A percentile compares a stretch with the other conserved stretches of the same genome.
Evolutionary conservation across 2,797 vertebrate species (phyloP).

Genomic region (Amblyraja radiata): DNA sequence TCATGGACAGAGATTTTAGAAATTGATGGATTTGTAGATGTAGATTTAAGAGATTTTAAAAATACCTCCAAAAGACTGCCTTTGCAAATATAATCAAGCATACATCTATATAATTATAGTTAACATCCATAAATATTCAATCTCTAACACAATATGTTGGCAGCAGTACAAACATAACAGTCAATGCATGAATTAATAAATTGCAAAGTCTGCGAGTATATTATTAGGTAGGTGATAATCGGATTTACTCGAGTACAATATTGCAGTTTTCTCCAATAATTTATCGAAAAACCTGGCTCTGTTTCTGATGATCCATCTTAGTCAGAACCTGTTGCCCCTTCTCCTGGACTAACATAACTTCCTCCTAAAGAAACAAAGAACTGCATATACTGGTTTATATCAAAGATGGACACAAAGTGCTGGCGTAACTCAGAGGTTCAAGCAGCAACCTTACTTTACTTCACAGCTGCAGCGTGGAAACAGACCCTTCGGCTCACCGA

Average conservation of each 20-base stretch:
- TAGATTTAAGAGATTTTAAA: not conserved
- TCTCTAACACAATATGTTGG: constrained; percentile 19
- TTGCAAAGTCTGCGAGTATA: not conserved
- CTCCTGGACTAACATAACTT: too few relatives aligned
- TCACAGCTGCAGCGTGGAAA: too few relatives aligned
- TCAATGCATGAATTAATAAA: not conserved
- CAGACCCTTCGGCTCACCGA: too few relatives aligned
- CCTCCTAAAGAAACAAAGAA: too few relatives aligned
- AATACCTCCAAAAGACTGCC: not conserved
- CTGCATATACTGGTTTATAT: too few relatives aligned
- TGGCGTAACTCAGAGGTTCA: too few relatives aligned
- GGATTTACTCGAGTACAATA: not conserved
- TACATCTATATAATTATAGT: constrained; percentile 24
- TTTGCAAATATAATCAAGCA: constrained; percentile 31
- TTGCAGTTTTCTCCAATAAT: not conserved
- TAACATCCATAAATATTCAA: constrained; percentile 26
- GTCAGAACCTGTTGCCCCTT: not conserved
- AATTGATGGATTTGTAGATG: too few relatives aligned
- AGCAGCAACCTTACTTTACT: too few relatives aligned
- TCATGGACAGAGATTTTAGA: too few relatives aligned
- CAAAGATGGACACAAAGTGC: too few relatives aligned
- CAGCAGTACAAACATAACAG: not conserved
- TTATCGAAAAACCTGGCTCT: not conserved
- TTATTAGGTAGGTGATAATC: constrained; percentile 14
- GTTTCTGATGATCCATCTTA: not conserved